Conservation (phyloP, 2,888 invertebrate genomes). For the Lottia scabra region DNA sequence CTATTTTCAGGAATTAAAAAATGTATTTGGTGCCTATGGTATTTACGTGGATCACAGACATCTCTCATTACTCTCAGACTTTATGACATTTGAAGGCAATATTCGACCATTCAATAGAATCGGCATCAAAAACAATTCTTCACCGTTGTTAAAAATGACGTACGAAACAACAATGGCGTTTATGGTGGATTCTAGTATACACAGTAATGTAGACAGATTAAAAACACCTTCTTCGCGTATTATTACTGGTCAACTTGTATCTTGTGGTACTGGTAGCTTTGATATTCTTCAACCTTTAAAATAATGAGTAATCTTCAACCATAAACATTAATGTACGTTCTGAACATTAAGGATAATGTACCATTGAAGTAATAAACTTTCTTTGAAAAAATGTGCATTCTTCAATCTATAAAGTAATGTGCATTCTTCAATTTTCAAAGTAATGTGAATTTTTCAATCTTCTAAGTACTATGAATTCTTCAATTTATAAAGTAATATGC, state of each 20-base stretch:
- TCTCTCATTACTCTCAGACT: constrained; percentile 92
- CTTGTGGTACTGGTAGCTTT: constrained; percentile 85
- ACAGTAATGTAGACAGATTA: constrained; percentile 80
- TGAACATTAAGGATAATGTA: too few relatives aligned
- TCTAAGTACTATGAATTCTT: too few relatives aligned
- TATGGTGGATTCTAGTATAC: constrained; percentile 81
- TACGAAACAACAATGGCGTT: constrained; percentile 94
- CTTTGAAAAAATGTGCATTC: too few relatives aligned
- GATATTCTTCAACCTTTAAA: constrained; percentile 60
- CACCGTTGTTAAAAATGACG: constrained; percentile 97
- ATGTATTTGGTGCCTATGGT: constrained; percentile 97
- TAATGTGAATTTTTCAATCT: too few relatives aligned
- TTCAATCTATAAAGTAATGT: too few relatives aligned
- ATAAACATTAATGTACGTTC: too few relatives aligned
- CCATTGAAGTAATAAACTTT: too few relatives aligned
- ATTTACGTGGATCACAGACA: constrained; percentile 95
- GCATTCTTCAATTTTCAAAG: too few relatives aligned
- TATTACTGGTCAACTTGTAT: constrained; percentile 85
- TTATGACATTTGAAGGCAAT: constrained; percentile 95
- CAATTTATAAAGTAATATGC: too few relatives aligned
- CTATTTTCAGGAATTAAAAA: constrained; percentile 82
- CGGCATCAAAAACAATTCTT: constrained; percentile 90
- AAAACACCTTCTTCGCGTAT: constrained; percentile 88
- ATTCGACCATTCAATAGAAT: constrained; percentile 91
- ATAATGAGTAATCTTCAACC: neutral